Evolutionary conservation across 2,888 invertebrate species (phyloP), one percentile per base, ranked within the genome.

Genomic region (Acrobeloides nanus): DNA sequence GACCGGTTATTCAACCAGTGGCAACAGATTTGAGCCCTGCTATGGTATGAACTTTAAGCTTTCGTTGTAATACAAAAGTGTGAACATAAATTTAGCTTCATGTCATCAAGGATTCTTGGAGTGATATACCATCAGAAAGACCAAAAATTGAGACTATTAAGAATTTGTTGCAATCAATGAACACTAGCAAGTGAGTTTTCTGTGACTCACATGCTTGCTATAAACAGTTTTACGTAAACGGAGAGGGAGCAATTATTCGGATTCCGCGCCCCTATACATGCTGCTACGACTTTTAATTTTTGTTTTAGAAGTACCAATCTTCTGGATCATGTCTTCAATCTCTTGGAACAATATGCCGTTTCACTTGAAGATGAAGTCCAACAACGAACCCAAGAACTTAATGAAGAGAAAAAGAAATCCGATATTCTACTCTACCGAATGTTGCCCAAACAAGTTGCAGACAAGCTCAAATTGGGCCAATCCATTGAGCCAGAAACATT

Each of bases 341-440:
- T 15, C 15, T 18, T 23, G 12, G 4, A 8, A 17, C 43, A 3
- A 34, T 46, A 44, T 18, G 5, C 3, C n/a, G 4, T 1, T 31
- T 24, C 7, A 25, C 38, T 67, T 17, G 67, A 67, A 43, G 59
- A 63, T n/a, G 66, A 67, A 24, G 64, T 67, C 29, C 44, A 64
- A 41, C 54, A 59, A 10, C 38, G 68, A 25, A 68, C 67, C 48
- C 55, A 59, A 31, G 66, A 68, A 42, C 41, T 68, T 18, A 61
- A 59, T 7, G 68, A 68, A 34, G 68, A 68, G 44, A 67, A 68
- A 48, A 68, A 68, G 52, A 56, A 62, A 46, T 55, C 59, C 35
- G 68, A 68, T 41, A 50, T 67, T 6, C 42, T 68, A 4, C 49
- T 68, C 10, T 66, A 68, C 41, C 43, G 68, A 46, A 68, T 68